Percentiles rank a stretch among this genome's conserved stretches.
These are phyloP conservation scores for Bungarus multicinctus DNA, from an alignment of 2,113 vertebrate genomes.

Conservation along the genomic window DNA sequence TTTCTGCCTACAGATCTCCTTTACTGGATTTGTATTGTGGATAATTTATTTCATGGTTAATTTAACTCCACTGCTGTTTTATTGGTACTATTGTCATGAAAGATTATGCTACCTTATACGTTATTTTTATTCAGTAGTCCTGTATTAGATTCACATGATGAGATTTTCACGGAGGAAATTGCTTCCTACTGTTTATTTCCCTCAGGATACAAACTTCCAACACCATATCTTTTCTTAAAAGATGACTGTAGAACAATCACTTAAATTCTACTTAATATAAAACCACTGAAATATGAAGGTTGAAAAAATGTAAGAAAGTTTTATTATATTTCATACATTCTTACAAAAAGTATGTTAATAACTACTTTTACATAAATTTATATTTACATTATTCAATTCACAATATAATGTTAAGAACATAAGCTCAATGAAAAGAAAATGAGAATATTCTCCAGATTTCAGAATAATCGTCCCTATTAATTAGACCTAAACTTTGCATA, in stretches of 20 bases:
- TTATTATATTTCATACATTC: not conserved
- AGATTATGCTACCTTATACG: not conserved
- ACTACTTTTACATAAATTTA: not conserved
- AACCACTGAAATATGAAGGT: not conserved
- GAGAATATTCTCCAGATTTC: not conserved
- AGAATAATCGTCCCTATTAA: not conserved
- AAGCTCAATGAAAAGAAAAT: not conserved
- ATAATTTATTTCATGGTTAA: not conserved
- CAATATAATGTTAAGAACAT: not conserved
- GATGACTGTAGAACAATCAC: not conserved
- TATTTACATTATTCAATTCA: not conserved
- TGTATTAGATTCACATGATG: not conserved
- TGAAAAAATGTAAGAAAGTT: not conserved
- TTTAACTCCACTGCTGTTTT: not conserved
- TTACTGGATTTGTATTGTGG: not conserved
- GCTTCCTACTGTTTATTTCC: not conserved
- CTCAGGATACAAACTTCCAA: not conserved
- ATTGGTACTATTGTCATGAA: not conserved
- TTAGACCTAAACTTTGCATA: slow-evolving; percentile 7
- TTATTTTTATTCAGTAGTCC: not conserved
- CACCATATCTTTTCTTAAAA: not conserved
- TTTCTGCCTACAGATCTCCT: not conserved
- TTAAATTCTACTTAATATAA: not conserved
- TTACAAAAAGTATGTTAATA: not conserved
- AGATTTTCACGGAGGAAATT: not conserved